These are phyloP conservation scores for Chlorocebus sabaeus DNA, from an alignment of 2,113 vertebrate species.

Conservation along the genomic window DNA sequence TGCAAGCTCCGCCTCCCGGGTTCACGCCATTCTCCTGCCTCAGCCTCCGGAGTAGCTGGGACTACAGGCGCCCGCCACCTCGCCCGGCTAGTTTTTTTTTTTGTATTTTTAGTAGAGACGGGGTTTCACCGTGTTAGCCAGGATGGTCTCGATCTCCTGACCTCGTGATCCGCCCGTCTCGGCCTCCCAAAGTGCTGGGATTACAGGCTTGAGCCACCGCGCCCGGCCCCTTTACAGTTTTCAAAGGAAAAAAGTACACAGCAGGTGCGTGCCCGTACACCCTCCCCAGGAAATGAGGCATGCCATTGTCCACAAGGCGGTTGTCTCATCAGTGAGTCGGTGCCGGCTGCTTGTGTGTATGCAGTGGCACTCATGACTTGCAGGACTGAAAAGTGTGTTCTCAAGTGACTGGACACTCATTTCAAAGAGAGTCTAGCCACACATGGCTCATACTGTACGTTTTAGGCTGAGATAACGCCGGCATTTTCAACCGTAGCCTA, in stretches of 20 bases:
- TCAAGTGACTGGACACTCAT: accelerated
- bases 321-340: accelerated
- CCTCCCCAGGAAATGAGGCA: neutral
- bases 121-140: too few species aligned
- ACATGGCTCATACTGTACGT: accelerated
- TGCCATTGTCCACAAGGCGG: accelerated
- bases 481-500: neutral
- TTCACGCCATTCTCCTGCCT: too few species aligned
- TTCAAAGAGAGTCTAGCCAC: accelerated
- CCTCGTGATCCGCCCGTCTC: too few species aligned
- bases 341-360: accelerated
- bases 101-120: too few species aligned
- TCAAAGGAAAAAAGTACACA: neutral
- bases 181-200: too few species aligned
- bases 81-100: too few species aligned
- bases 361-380: accelerated
- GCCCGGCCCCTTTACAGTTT: accelerated
- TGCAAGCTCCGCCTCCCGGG: too few species aligned
- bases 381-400: neutral
- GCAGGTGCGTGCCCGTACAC: accelerated
- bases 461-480: accelerated
- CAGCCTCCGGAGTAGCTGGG: too few species aligned
- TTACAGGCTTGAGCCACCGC: too few species aligned
- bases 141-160: too few species aligned
- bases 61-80: too few species aligned